Percentiles rank a stretch among this genome's conserved stretches.
Evolutionary conservation across 2,888 invertebrate species (phyloP).

Genomic region (Mechanitis mazaeus): DNA sequence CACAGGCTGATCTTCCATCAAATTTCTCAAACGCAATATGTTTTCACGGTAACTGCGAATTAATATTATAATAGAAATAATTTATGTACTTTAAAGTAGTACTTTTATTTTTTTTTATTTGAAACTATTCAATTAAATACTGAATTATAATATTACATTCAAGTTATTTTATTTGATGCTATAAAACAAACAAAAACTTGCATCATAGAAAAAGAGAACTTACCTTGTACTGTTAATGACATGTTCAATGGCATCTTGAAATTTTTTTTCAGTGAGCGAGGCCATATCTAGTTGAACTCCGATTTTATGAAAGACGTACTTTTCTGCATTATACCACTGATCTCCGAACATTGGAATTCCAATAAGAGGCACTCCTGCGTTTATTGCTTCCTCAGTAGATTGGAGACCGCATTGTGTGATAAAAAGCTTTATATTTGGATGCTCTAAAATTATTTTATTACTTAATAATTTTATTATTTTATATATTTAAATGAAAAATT

Average conservation of each 20-base stretch:
- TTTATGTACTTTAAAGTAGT: too few species aligned
- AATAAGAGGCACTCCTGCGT: constrained; percentile 46
- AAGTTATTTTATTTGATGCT: too few species aligned
- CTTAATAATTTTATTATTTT: too few species aligned
- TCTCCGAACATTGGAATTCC: constrained; percentile 52
- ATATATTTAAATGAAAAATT: too few species aligned
- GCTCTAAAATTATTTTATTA: constrained; percentile 32
- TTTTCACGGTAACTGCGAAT: constrained; percentile 31
- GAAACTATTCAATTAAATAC: too few species aligned
- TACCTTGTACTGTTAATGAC: constrained; percentile 30
- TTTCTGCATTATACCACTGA: constrained; percentile 47
- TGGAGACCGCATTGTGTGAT: constrained; percentile 58
- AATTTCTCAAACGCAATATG: constrained; percentile 24
- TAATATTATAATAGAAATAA: too few species aligned
- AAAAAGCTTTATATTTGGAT: constrained; percentile 57
- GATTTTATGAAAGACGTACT: constrained; percentile 37
- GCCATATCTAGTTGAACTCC: constrained; percentile 40
- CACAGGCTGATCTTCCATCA: constrained; percentile 36
- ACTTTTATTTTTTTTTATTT: too few species aligned
- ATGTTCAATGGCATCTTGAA: constrained; percentile 34
- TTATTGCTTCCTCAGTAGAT: constrained; percentile 54
- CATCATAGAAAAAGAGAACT: not conserved
- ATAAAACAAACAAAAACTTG: too few species aligned
- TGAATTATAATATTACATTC: too few species aligned
- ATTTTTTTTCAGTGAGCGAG: constrained; percentile 32